A percentile compares a stretch with the other conserved stretches of the same genome.
Conservation (phyloP, 2,888 invertebrate species). For the Prionchulus punctatus region DNA sequence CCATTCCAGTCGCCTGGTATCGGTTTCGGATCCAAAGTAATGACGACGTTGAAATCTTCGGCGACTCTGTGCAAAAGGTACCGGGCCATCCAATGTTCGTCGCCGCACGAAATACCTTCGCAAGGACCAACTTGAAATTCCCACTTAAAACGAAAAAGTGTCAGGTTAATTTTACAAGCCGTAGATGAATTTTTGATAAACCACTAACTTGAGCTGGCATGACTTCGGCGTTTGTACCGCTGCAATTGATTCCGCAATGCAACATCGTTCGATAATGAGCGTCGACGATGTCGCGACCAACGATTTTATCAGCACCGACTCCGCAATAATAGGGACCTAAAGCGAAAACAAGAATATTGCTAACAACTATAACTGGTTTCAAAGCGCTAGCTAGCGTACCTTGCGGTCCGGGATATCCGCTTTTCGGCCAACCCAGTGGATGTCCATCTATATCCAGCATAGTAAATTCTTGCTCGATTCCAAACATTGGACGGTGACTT, state of each 20-base stretch:
- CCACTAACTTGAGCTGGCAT: conserved; percentile 83
- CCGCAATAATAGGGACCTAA: conserved; percentile 92
- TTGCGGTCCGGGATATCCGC: conserved; percentile 32
- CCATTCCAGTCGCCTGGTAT: conserved; percentile 65
- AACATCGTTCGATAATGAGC: conserved; percentile 82
- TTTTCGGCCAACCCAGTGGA: conserved; percentile 33
- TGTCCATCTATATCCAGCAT: conserved; percentile 36
- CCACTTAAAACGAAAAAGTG: conserved; percentile 16
- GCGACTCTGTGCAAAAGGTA: conserved; percentile 35
- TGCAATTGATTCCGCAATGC: conserved; percentile 72
- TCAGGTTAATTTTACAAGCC: too few relatives aligned
- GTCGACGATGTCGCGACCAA: conserved; percentile 81
- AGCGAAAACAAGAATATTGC: too few relatives aligned
- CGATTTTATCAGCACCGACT: conserved; percentile 81
- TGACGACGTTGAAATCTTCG: conserved; percentile 36
- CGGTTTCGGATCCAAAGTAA: conserved; percentile 37
- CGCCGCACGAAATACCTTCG: conserved; percentile 35
- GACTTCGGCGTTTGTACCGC: conserved; percentile 86
- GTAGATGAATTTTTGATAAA: too few relatives aligned
- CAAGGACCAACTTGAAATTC: conserved; percentile 34
- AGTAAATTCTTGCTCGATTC: conserved; percentile 44
- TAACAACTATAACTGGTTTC: too few relatives aligned
- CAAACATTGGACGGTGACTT: conserved; percentile 40
- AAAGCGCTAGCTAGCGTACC: too few relatives aligned
- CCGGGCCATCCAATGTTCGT: conserved; percentile 36